Base-by-base conservation (phyloP, 2,888 invertebrate species). In the Drosophila vallismaia region DNA sequence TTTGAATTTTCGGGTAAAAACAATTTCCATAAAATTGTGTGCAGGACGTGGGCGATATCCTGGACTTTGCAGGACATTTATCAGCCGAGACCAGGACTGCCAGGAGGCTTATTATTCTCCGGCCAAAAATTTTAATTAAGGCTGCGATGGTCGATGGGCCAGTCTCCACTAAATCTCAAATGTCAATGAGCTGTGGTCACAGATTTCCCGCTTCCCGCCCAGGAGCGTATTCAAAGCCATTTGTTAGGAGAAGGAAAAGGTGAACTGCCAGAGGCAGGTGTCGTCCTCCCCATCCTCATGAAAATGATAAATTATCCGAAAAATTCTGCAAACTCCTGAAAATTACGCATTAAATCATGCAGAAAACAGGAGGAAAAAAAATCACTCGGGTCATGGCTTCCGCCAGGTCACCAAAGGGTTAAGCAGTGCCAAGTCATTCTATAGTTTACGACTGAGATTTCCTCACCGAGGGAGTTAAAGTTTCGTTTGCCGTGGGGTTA, bases 331-430 rank as follows among this genome's bases (percentile, higher is more conserved):
- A 84, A 88, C 70, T 88, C 79, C 69, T 84, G 79, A 87, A 82
- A 83, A 86, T 88, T 88, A 88, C 75, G 80, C 86, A 83, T 88
- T 85, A 85, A 85, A 85, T 85, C 84, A 85, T 88, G 80, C 71
- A 77, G 80, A 70, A 82, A 79, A 66, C n/a, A 8, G 44, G 28
- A 24, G 54, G 2, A 19, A 19, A 54, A 70, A 60, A 33, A 62
- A 26, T n/a, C 31, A 38, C 28, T n/a, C 29, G 44, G 36, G 14
- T 10, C 28, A 28, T 28, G 28, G 28, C 28, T 28, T 28, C 28
- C 28, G 28, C 31, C 12, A 33, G 48, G 44, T 44, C 31, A 45
- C 71, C 52, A 60, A 63, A 52, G 57, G 73, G 73, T 73, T 74
- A 71, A 70, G 52, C 63, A 62, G 72, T 77, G 79, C 72, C 71